phyloP scores from a whole-genome alignment of 2,113 vertebrate genomes.

The Oriolus oriolus region DNA sequence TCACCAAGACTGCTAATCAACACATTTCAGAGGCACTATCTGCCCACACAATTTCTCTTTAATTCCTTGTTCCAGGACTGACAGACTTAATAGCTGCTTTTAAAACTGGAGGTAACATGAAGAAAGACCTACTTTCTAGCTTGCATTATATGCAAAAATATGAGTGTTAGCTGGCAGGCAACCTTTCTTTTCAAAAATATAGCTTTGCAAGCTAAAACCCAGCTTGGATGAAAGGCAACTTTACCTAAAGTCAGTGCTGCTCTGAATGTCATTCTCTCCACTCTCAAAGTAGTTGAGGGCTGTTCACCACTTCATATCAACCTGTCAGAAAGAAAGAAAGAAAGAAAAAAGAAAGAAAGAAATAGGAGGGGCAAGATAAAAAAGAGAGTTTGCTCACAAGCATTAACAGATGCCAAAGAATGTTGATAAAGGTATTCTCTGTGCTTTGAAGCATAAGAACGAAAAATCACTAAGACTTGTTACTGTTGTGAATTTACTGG shows the following conservation, averaged over 20 bases:
- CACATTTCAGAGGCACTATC: background rate
- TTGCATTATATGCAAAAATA: background rate
- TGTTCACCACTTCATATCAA: background rate
- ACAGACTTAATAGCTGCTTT: background rate
- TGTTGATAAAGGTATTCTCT: background rate
- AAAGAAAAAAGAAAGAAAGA: fast-evolving
- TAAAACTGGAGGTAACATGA: background rate
- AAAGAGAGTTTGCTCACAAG: background rate
- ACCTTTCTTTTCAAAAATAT: background rate
- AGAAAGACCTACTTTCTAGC: background rate
- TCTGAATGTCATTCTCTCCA: background rate
- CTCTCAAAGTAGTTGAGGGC: background rate
- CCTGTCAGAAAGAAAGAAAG: background rate
- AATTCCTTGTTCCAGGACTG: background rate
- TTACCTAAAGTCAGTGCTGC: background rate
- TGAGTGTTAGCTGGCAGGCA: background rate
- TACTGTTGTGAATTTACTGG: background rate
- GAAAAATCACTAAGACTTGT: background rate
- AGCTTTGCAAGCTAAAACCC: background rate
- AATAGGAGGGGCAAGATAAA: too few species aligned
- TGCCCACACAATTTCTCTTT: background rate
- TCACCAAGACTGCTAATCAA: background rate
- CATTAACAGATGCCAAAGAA: background rate
- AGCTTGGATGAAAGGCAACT: background rate
- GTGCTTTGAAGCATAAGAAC: background rate